Percentiles rank a stretch among this genome's conserved stretches.
These are phyloP conservation scores for Zoanthus sociatus DNA, from an alignment of 92 coral and sea anemone genomes.

Conservation along the genomic window DNA sequence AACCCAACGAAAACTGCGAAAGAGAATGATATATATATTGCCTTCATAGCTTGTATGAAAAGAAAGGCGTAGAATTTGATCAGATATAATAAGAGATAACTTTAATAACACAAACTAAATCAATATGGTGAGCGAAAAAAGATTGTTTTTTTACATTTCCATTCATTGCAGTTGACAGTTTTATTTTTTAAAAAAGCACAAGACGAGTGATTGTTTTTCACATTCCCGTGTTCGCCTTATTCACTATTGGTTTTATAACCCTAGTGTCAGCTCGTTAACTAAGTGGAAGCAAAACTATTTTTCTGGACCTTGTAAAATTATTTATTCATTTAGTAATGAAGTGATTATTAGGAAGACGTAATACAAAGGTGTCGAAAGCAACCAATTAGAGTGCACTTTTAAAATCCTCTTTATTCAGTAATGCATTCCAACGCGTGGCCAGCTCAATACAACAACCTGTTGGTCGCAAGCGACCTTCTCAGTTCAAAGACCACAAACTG, in stretches of 20 bases:
- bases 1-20: neutral
- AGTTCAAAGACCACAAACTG: conserved; percentile 33
- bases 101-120: neutral
- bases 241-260: neutral
- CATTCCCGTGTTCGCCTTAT: neutral
- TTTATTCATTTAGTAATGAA: neutral
- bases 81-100: neutral
- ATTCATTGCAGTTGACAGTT: neutral
- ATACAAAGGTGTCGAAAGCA: conserved; percentile 10
- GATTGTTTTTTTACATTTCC: neutral
- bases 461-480: neutral
- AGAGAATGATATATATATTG: conserved; percentile 5
- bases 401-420: neutral
- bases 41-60: neutral
- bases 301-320: neutral
- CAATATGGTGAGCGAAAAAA: neutral
- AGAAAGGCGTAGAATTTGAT: neutral
- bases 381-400: conserved; percentile 1
- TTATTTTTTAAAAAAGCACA: neutral
- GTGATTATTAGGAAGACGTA: neutral
- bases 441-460: conserved; percentile 18
- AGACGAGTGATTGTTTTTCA: neutral
- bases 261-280: neutral
- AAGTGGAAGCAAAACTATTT: neutral
- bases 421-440: conserved; percentile 33